A percentile compares a stretch with the other conserved stretches of the same genome.
Conservation (phyloP, 2,797 vertebrate genomes). For the Acomys russatus region DNA sequence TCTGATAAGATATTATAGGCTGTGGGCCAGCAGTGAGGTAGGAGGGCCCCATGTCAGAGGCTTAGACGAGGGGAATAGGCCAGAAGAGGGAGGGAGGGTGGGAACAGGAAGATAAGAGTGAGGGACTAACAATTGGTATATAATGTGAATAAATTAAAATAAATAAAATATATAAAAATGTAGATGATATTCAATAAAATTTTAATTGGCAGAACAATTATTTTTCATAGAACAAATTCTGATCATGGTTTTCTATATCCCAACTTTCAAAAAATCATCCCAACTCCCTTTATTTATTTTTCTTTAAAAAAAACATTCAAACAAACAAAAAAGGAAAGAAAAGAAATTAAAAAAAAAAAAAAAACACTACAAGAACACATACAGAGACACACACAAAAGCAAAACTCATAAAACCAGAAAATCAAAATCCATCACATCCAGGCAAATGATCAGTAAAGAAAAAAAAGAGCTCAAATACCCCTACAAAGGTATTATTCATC, state of each 20-base stretch:
- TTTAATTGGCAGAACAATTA: neutral
- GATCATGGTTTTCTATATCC: neutral
- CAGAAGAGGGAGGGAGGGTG: too few relatives aligned
- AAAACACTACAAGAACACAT: neutral
- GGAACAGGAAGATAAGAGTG: too few relatives aligned
- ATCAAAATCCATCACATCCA: neutral
- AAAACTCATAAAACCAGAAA: neutral
- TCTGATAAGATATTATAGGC: too few relatives aligned
- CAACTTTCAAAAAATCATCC: neutral
- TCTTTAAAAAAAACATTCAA: neutral
- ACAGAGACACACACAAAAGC: neutral
- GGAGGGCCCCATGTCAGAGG: too few relatives aligned
- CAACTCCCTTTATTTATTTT: neutral
- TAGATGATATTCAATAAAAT: neutral
- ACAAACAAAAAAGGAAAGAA: neutral
- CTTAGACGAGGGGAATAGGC: too few relatives aligned
- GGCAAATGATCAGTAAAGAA: neutral
- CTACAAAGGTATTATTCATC: too few relatives aligned
- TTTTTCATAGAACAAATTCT: neutral
- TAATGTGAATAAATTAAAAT: too few relatives aligned
- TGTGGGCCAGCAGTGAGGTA: too few relatives aligned
- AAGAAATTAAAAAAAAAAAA: neutral
- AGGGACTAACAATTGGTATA: too few relatives aligned
- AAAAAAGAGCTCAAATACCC: neutral
- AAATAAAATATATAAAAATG: neutral